Conservation (phyloP, 92 coral and sea anemone genomes). For the Epizoanthus scotinus region DNA sequence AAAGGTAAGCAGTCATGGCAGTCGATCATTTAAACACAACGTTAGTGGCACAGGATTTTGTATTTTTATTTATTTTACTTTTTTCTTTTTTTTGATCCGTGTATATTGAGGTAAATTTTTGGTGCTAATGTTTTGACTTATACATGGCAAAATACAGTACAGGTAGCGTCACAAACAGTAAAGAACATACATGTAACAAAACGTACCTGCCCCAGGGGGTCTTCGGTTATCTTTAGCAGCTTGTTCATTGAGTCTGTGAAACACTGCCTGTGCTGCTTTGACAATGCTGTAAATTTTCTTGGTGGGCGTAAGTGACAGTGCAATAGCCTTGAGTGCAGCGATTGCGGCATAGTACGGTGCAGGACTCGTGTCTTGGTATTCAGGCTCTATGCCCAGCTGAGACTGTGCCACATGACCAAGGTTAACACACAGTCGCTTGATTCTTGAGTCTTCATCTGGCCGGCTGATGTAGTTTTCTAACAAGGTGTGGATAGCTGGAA, state of each 20-base stretch:
- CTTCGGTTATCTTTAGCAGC: constrained; percentile 48
- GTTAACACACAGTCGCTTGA: constrained; percentile 55
- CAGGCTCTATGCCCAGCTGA: constrained; percentile 68
- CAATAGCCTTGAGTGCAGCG: constrained; percentile 62
- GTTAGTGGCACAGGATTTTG: no score
- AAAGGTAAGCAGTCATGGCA: no score
- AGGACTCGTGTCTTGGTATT: constrained; percentile 58
- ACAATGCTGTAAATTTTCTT: constrained; percentile 73
- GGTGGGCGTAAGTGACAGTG: constrained; percentile 64
- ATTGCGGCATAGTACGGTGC: constrained; percentile 76
- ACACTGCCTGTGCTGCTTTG: constrained; percentile 82
- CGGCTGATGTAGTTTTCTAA: constrained; percentile 54
- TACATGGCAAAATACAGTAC: no score
- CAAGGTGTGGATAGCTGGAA: constrained; percentile 72
- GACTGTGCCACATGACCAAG: constrained; percentile 64
- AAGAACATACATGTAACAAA: background rate
- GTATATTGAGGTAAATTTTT: no score
- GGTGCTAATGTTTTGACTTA: no score
- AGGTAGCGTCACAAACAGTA: no score
- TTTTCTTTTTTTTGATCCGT: no score
- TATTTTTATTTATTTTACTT: no score
- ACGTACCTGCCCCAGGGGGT: constrained; percentile 86
- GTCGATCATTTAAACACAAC: no score
- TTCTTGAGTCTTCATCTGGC: constrained; percentile 69
- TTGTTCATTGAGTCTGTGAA: constrained; percentile 73